These are phyloP conservation scores for Drosophila oshimai DNA, from an alignment of 1,140 invertebrate species.

Conservation along the genomic window DNA sequence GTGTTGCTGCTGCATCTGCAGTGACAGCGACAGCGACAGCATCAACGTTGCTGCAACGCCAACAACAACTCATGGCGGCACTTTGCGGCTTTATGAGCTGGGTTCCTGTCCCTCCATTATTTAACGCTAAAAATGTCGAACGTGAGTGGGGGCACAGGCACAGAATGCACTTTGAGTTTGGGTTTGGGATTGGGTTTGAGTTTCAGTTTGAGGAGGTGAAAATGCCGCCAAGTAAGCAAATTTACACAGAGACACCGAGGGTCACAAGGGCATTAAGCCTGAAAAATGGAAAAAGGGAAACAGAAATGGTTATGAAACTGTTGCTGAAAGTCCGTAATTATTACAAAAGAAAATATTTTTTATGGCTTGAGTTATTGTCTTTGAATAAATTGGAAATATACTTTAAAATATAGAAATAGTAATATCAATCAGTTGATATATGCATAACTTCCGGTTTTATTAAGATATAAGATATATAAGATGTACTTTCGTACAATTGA, in stretches of 20 bases:
- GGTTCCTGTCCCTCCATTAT: slow-evolving; percentile 28
- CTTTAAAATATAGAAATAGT: too few relatives aligned
- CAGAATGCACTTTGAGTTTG: not conserved
- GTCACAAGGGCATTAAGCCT: not conserved
- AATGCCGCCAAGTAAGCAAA: not conserved
- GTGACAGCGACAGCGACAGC: not conserved
- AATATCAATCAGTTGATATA: too few relatives aligned
- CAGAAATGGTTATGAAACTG: too few relatives aligned
- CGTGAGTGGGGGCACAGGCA: not conserved
- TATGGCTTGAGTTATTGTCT: too few relatives aligned
- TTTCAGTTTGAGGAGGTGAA: not conserved
- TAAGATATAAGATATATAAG: too few relatives aligned
- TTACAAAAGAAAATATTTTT: too few relatives aligned
- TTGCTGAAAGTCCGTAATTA: too few relatives aligned
- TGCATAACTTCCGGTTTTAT: too few relatives aligned
- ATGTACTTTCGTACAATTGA: too few relatives aligned
- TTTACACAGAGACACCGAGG: not conserved
- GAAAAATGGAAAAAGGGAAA: not conserved
- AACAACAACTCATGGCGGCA: slow-evolving; percentile 33
- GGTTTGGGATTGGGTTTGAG: too few relatives aligned
- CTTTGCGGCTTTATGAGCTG: slow-evolving; percentile 43
- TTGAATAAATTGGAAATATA: too few relatives aligned
- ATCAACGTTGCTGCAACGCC: not conserved
- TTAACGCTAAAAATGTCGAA: slow-evolving; percentile 17
- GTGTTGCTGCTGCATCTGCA: not conserved